phyloP scores from a whole-genome alignment of 2,888 invertebrate species.

The Platerodrilus igneus region DNA sequence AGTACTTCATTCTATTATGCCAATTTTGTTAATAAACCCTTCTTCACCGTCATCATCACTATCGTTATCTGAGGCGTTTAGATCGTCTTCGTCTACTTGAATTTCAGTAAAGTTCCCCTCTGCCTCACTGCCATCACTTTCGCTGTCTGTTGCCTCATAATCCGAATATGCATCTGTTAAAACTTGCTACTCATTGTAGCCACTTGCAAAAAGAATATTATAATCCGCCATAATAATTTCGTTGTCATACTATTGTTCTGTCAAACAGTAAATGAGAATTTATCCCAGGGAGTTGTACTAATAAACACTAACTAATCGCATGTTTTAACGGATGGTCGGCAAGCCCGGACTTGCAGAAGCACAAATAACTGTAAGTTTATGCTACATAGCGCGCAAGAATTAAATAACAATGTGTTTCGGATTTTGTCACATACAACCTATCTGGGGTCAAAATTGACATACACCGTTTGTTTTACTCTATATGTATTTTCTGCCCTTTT shows the following conservation, averaged over 20 bases:
- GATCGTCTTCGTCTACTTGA: slow-evolving; percentile 1
- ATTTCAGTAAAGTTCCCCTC: not conserved
- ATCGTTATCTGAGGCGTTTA: slow-evolving; percentile 1
- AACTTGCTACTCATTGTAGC: not conserved
- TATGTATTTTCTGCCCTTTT: too few species aligned
- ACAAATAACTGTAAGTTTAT: too few species aligned
- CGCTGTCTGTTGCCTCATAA: slow-evolving; percentile 1
- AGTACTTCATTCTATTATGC: slow-evolving; percentile 5
- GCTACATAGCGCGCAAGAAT: too few species aligned
- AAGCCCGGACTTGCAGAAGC: too few species aligned
- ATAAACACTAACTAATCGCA: too few species aligned
- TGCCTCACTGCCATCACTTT: not conserved
- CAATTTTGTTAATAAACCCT: slow-evolving; percentile 2
- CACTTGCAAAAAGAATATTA: not conserved
- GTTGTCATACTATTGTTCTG: not conserved
- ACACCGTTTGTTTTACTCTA: too few species aligned
- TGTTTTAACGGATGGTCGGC: too few species aligned
- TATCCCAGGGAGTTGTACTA: too few species aligned
- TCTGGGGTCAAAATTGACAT: too few species aligned
- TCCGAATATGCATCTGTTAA: not conserved
- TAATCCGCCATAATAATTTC: not conserved
- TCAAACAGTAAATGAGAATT: too few species aligned
- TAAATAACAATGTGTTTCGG: too few species aligned
- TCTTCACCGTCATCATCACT: not conserved
- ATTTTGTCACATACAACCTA: too few species aligned